These are phyloP conservation scores for Xiphophorus hellerii DNA, from an alignment of 2,113 vertebrate genomes.

Conservation along the genomic window DNA sequence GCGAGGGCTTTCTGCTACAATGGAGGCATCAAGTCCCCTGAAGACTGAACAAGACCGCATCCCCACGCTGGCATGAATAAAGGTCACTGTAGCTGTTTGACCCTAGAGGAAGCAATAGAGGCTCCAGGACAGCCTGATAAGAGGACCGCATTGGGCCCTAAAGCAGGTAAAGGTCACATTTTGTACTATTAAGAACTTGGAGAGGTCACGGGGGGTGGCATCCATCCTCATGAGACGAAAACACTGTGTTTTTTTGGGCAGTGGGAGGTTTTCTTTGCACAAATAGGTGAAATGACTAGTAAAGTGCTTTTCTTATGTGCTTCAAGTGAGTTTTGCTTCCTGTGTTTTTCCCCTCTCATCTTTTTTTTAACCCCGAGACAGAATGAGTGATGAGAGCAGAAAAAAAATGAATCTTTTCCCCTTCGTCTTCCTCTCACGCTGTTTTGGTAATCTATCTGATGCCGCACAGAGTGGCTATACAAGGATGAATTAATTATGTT, in stretches of 20 bases:
- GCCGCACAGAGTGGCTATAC: constrained; percentile 39
- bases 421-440: constrained; percentile 42
- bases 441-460: constrained; percentile 56
- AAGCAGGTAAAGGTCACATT: constrained; percentile 60
- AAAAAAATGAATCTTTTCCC: constrained; percentile 1
- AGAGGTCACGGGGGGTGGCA: constrained; percentile 28
- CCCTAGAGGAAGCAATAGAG: constrained; percentile 16
- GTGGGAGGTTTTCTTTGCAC: constrained; percentile 4
- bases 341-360: not conserved
- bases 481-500: constrained; percentile 66
- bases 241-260: not conserved
- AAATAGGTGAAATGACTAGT: constrained; percentile 18
- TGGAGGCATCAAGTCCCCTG: constrained; percentile 6
- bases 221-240: constrained; percentile 33
- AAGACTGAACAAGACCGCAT: constrained; percentile 24
- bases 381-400: not conserved
- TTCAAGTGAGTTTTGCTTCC: not conserved
- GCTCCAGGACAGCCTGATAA: constrained; percentile 38
- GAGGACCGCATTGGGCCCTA: constrained; percentile 14
- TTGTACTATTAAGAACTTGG: constrained; percentile 35
- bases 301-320: constrained; percentile 25
- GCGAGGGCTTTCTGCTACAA: not conserved
- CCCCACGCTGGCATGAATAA: constrained; percentile 50
- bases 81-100: constrained; percentile 56
- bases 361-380: not conserved